Evolutionary conservation across 2,113 vertebrate species (phyloP).

Genomic region (Hepsetus odoe): DNA sequence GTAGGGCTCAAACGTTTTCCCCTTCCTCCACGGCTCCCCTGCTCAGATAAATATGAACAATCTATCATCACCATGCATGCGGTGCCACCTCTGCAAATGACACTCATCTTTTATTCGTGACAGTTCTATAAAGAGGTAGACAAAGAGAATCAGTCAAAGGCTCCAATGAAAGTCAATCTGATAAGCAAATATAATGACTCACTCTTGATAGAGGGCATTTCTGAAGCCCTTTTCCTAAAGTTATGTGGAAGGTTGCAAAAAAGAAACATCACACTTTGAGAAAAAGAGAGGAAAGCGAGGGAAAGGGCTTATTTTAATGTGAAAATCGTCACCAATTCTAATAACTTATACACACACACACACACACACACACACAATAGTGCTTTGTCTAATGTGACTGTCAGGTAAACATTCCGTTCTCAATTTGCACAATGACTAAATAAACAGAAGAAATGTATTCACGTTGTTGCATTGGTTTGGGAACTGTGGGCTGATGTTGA

Average conservation of each 20-base stretch:
- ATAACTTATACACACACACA: too few relatives aligned
- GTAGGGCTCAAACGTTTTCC: conserved; percentile 18
- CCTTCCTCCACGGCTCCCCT: background rate
- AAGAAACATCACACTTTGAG: conserved; percentile 22
- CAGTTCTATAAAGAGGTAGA: conserved; percentile 64
- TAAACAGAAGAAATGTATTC: too few relatives aligned
- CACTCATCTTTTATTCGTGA: conserved; percentile 65
- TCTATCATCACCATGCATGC: conserved; percentile 59
- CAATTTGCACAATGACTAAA: too few relatives aligned
- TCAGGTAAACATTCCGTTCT: too few relatives aligned
- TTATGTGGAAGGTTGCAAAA: conserved; percentile 28
- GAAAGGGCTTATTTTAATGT: background rate
- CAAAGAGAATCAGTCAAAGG: conserved; percentile 63
- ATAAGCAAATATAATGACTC: conserved; percentile 60
- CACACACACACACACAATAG: too few relatives aligned
- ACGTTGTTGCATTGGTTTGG: too few relatives aligned
- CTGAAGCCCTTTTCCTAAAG: conserved; percentile 4
- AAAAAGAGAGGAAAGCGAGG: background rate
- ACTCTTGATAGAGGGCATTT: conserved; percentile 51
- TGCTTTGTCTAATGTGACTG: too few relatives aligned
- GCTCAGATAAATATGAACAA: conserved; percentile 50
- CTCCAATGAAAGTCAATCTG: conserved; percentile 63
- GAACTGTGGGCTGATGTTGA: too few relatives aligned
- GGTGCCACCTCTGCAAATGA: conserved; percentile 66
- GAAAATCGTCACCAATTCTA: too few relatives aligned